Conservation (phyloP, 2,113 vertebrate genomes). For the Galeopterus variegatus region DNA sequence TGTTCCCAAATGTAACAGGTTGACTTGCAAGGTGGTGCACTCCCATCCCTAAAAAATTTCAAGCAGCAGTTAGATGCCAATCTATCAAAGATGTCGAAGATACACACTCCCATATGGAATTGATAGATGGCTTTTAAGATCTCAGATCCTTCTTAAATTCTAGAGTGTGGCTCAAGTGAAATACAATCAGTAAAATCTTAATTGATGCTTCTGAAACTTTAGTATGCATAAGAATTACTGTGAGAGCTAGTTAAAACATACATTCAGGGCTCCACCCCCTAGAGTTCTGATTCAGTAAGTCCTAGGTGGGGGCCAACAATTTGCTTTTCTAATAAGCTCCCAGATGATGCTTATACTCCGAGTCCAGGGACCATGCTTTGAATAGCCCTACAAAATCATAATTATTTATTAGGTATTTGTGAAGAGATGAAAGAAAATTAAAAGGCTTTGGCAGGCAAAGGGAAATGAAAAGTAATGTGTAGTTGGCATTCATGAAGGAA, state of each 20-base stretch:
- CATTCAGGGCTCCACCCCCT: not conserved
- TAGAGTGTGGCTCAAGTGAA: not conserved
- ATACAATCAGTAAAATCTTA: not conserved
- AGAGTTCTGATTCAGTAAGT: not conserved
- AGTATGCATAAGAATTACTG: not conserved
- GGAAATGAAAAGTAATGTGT: conserved; percentile 59
- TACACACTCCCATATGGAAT: not conserved
- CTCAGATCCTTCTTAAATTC: conserved; percentile 15
- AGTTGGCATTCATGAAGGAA: conserved; percentile 53
- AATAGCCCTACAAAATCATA: conserved; percentile 14
- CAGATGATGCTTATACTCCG: not conserved
- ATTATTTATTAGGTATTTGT: conserved; percentile 68
- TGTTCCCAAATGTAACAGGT: not conserved
- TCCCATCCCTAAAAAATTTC: not conserved
- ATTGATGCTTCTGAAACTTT: not conserved
- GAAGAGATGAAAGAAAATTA: conserved; percentile 71
- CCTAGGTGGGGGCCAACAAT: not conserved
- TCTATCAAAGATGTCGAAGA: not conserved
- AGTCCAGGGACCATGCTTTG: not conserved
- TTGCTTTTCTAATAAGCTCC: conserved; percentile 51
- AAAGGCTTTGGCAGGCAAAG: conserved; percentile 62
- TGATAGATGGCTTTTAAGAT: conserved; percentile 10
- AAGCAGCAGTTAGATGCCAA: not conserved
- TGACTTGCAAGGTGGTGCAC: not conserved
- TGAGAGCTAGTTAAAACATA: not conserved